phyloP scores from a whole-genome alignment of 2,797 vertebrate genomes.

The Megalops cyprinoides region DNA sequence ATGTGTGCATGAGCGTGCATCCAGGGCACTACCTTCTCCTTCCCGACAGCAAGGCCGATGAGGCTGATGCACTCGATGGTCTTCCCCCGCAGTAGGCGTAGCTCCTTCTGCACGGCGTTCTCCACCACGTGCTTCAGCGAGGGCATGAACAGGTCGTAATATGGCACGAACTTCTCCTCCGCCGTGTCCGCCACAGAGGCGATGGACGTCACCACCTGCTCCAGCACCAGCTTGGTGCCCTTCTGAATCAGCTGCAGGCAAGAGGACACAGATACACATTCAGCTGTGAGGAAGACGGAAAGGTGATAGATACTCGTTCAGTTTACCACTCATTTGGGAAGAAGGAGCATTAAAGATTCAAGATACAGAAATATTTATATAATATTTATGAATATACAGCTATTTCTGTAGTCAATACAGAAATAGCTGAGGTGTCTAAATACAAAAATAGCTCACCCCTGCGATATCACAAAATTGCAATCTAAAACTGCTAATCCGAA shows the following conservation, averaged over 20 bases:
- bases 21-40: conserved; percentile 83
- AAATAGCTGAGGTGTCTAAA: too few species aligned
- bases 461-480: too few species aligned
- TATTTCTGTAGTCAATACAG: too few species aligned
- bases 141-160: conserved; percentile 97
- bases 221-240: conserved; percentile 96
- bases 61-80: conserved; percentile 99
- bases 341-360: too few species aligned
- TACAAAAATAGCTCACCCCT: too few species aligned
- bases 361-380: too few species aligned
- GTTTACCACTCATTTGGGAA: too few species aligned
- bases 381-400: too few species aligned
- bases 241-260: conserved; percentile 88
- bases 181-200: conserved; percentile 98
- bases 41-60: conserved; percentile 96
- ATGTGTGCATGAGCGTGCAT: not conserved
- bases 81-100: conserved; percentile 93
- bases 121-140: conserved; percentile 97
- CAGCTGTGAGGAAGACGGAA: too few species aligned
- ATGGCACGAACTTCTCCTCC: conserved; percentile 97
- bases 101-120: conserved; percentile 95
- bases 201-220: conserved; percentile 98
- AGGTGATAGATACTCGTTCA: too few species aligned
- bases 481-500: too few species aligned
- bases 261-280: too few species aligned